Evolutionary conservation across 1,140 invertebrate genomes (phyloP).

Genomic region (Pseudomyrmex cubaensis): DNA sequence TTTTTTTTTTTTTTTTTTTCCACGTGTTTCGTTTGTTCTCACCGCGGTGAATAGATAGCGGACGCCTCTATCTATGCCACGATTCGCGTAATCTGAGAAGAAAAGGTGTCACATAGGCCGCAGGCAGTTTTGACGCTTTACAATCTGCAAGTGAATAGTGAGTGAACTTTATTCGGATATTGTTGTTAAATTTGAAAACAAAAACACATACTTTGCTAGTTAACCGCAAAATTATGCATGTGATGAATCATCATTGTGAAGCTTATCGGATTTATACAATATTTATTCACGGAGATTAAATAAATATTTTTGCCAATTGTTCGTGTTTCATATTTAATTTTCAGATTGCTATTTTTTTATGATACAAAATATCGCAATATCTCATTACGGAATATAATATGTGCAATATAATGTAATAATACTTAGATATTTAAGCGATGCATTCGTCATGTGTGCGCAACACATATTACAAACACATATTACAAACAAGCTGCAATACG

Average conservation of each 20-base stretch:
- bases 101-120: background rate
- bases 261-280: background rate
- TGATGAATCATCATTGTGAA: background rate
- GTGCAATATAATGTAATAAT: conserved; percentile 24
- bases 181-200: background rate
- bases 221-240: background rate
- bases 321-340: background rate
- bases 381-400: background rate
- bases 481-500: background rate
- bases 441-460: conserved; percentile 2
- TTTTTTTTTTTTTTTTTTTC: no score
- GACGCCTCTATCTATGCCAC: background rate
- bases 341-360: conserved; percentile 6
- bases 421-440: conserved; percentile 37
- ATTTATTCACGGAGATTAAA: background rate
- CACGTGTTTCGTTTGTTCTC: conserved; percentile 21
- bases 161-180: background rate
- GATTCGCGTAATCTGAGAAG: background rate
- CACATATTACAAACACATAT: no score
- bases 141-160: no score
- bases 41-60: background rate
- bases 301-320: background rate
- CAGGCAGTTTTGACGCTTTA: background rate
- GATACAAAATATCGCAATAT: conserved; percentile 10
- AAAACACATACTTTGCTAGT: background rate